Evolutionary conservation across 1,140 invertebrate genomes (phyloP), one percentile per base, ranked within the genome.

Genomic region (Hermetia illucens): DNA sequence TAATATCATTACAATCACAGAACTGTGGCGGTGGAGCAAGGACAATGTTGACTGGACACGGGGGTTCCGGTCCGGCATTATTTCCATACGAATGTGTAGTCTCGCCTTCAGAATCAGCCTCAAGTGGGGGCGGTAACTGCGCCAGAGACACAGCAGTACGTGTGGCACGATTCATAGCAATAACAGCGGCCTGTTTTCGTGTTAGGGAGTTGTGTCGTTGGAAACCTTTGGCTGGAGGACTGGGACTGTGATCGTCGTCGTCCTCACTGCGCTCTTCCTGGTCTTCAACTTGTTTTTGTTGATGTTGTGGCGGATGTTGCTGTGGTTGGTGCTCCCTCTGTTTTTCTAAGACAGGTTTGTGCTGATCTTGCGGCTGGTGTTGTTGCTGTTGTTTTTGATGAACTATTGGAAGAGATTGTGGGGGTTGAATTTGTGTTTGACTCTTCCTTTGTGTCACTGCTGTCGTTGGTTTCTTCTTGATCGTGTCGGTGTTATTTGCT

Each of bases 11-110:
- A 44, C 55, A 59, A 48, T 61, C 58, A 42, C 53, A 58, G 44
- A 82, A 83, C 52, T 82, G 79, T 5, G 80, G 80, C n/a, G 80
- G 79, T n/a, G 81, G 80, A 8, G 79, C 78, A 3, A 82, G 63
- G 37, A 79, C 77, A 17, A 79, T 61, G 38, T 77, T 72, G 38
- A 71, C 71, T 25, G 66, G 65, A 43, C 52, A 48, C 38, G 22
- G 25, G 17, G 19, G 13, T 21, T 20, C 21, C 10, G 19, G 17
- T n/a, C 21, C 36, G 21, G 32, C 16, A 42, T 50, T 56, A 46
- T 56, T 56, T 44, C 48, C 53, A 46, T 51, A 45, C 30, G 45
- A 41, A 44, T 51, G 51, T 44, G 48, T 39, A 36, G 41, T 43
- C 42, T 76, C 73, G 24, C 71, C 70, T 36, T 81, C 77, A 10